Evolutionary conservation across 2,888 invertebrate species (phyloP), one percentile per base, ranked within the genome.

Genomic region (Monopis laevigella): DNA sequence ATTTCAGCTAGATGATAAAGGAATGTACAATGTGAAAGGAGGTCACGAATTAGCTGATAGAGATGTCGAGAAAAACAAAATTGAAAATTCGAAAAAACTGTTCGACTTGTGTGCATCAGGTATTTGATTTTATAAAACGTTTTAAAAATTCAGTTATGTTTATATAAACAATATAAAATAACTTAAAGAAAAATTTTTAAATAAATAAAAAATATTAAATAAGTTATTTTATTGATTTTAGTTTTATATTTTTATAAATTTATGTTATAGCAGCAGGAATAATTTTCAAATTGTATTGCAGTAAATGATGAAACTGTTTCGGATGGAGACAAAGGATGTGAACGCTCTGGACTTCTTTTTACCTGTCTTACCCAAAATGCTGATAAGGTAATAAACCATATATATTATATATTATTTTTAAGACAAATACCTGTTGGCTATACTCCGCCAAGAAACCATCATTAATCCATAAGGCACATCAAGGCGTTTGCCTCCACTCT

Each of bases 81-180:
- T 62, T 2, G 65, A 68, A 28, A 63, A 52, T 28, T 54, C 69
- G 1, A 73, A 65, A 43, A 66, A 68, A 45, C 48, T 81, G 5
- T 62, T 71, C 28, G 62, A 65, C 5, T 27, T 52, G 1, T 82
- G 82, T 51, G 69, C 61, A 43, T 59, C 57, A 58, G 71, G 82
- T 78, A 51, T 40, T 8, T 32, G 2, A 30, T 16, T 10, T 32
- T n/a, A n/a, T n/a, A n/a, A n/a, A n/a, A n/a, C n/a, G n/a, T n/a
- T n/a, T n/a, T n/a, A n/a, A n/a, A n/a, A n/a, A n/a, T n/a, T n/a
- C n/a, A n/a, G n/a, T n/a, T n/a, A n/a, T n/a, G n/a, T n/a, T n/a
- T n/a, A n/a, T n/a, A n/a, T n/a, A n/a, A n/a, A n/a, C n/a, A n/a
- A n/a, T n/a, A n/a, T n/a, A n/a, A n/a, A n/a, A n/a, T n/a, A n/a